Evolutionary conservation across 2,888 invertebrate genomes (phyloP), one percentile per base, ranked within the genome.

Genomic region (Andricus quercusramuli): DNA sequence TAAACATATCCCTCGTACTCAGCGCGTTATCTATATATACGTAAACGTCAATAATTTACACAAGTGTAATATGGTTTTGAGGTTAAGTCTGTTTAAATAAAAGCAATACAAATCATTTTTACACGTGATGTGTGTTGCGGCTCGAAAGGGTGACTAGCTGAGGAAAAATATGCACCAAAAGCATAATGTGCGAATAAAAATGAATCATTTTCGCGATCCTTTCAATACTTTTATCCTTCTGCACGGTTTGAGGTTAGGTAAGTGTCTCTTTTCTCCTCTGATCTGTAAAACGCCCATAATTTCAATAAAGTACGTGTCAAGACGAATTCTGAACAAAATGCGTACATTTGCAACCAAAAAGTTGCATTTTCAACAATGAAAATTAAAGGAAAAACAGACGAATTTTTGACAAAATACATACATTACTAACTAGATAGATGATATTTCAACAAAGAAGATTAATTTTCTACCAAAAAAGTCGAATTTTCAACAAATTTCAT

Each of bases 161-260:
- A 51, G 47, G 25, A 29, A 70, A 29, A 29, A 3, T n/a, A 56
- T 41, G 62, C 62, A 17, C 51, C 5, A 9, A n/a, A n/a, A 56
- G 32, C 11, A 25, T 68, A 74, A 74, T 32, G n/a, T 56, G 37
- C 32, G 29, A 74, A 74, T 32, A 74, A 56, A 74, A 20, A 74
- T 29, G n/a, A 74, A 56, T n/a, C 11, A 13, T 51, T 37, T 56
- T 56, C 51, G 1, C 11, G 4, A 68, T 37, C n/a, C 41, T 68
- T 8, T 13, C n/a, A 32, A n/a, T 74, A 32, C 3, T 56, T 56
- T 56, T n/a, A n/a, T 13, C 5, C n/a, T 32, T 13, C 32, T 32
- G 4, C 13, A 6, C 15, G 13, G 8, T 74, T 56, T 56, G 74
- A 74, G 74, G 74, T 74, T 74, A 74, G 74, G 56, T 74, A 37